Conservation (phyloP, 2,113 vertebrate genomes). For the Mystacornis crossleyi region DNA sequence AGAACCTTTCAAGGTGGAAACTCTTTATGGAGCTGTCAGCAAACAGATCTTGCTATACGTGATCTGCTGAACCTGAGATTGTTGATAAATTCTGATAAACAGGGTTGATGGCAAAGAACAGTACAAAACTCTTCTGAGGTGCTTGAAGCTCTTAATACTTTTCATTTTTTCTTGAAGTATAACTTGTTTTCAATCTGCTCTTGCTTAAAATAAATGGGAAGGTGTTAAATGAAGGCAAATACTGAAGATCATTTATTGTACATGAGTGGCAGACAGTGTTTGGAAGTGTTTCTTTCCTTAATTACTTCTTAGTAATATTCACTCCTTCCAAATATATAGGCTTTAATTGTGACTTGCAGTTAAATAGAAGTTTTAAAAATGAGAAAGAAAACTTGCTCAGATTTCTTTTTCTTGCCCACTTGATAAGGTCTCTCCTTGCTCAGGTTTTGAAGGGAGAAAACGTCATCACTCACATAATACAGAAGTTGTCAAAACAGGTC, state of each 20-base stretch:
- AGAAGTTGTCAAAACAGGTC: neutral
- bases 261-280: neutral
- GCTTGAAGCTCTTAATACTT: constrained; percentile 26
- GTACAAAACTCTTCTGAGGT: constrained; percentile 47
- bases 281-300: neutral
- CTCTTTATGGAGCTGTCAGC: constrained; percentile 60
- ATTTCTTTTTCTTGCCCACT: neutral
- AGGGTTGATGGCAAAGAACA: constrained; percentile 9
- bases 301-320: neutral
- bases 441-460: neutral
- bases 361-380: neutral
- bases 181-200: neutral
- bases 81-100: constrained; percentile 38
- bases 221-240: neutral
- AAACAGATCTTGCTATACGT: constrained; percentile 34
- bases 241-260: neutral
- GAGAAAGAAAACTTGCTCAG: neutral
- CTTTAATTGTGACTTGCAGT: neutral
- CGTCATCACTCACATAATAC: neutral
- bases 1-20: constrained; percentile 44
- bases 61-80: constrained; percentile 27
- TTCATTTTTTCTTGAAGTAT: neutral
- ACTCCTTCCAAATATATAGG: neutral
- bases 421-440: neutral
- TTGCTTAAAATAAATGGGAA: neutral